Base-by-base conservation (phyloP, 2,888 invertebrate species). In the Tetragnatha montana region DNA sequence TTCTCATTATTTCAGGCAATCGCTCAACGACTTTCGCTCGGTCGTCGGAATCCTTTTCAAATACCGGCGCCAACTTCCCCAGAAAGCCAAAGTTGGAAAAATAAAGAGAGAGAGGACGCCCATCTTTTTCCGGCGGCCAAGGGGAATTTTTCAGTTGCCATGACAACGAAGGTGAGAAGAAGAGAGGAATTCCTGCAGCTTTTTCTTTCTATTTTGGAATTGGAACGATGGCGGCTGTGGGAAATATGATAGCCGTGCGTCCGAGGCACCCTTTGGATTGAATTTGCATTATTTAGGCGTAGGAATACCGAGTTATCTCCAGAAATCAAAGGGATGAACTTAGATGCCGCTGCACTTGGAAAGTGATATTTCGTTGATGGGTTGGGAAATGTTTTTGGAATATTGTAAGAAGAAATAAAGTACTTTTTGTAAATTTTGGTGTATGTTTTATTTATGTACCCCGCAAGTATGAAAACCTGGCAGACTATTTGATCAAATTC, bases 1-100 rank as follows among this genome's bases (percentile, higher is more conserved):
- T 86, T 73, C 86, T 86, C 86, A 86, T 86, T 86, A 86, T 86
- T 86, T 86, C 86, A 86, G 86, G 86, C 86, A 86, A 80, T 86
- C 86, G 73, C 71, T 86, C 86, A 80, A 80, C 80, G 60, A 73
- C 73, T 86, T 79, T 71, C 80, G 86, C 60, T 70, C 47, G 80
- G 47, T 47, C 69, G 75, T 84, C 83, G 69, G 69, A 76, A 84
- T 84, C 83, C 76, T 68, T 76, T 76, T 80, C 80, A 68, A 80
- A 86, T 73, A 86, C 79, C 74, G 86, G 86, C 86, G 86, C 86
- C 86, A 80, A 73, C 70, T 22, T 50, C 35, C n/a, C 71, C 70
- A 60, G 17, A 80, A 60, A 49, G 68, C 21, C 60, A 75, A 60
- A 35, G 79, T 10, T 22, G 22, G 8, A 47, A 75, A 75, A 83